Percentiles rank a stretch among this genome's conserved stretches.
Evolutionary conservation across 1,140 invertebrate genomes (phyloP).

Genomic region (Megathymus violae): DNA sequence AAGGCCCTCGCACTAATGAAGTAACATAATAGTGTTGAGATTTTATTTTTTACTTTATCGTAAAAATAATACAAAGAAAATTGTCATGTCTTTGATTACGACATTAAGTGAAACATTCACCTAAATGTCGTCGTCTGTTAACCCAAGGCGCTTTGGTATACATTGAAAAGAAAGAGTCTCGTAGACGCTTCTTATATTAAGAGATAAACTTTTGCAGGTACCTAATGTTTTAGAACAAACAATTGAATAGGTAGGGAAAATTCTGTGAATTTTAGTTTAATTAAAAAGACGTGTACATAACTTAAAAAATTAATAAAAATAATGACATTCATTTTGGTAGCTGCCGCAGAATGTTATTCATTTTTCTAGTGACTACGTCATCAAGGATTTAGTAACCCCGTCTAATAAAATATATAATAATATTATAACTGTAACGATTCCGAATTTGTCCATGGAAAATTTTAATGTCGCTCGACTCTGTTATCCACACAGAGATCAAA

Average conservation of each 20-base stretch:
- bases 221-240: not conserved
- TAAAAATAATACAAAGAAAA: constrained; percentile 2
- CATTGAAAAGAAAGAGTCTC: constrained; percentile 5
- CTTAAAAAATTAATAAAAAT: too few species aligned
- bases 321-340: too few species aligned
- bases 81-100: constrained; percentile 13
- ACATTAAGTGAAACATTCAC: constrained; percentile 2
- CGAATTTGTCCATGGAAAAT: too few species aligned
- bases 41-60: constrained; percentile 21
- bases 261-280: not conserved
- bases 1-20: constrained; percentile 5
- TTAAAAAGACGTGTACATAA: not conserved
- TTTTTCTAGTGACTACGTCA: too few species aligned
- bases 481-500: too few species aligned
- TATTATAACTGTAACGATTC: too few species aligned
- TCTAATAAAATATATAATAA: too few species aligned
- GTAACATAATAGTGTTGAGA: constrained; percentile 3
- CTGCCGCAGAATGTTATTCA: too few species aligned
- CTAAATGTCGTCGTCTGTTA: constrained; percentile 10
- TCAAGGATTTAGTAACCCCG: too few species aligned
- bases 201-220: not conserved
- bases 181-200: not conserved
- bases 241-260: not conserved
- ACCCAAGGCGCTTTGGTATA: constrained; percentile 8
- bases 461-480: too few species aligned